Base-by-base conservation (phyloP, 2,888 invertebrate species). In the Apodemia duryi region DNA sequence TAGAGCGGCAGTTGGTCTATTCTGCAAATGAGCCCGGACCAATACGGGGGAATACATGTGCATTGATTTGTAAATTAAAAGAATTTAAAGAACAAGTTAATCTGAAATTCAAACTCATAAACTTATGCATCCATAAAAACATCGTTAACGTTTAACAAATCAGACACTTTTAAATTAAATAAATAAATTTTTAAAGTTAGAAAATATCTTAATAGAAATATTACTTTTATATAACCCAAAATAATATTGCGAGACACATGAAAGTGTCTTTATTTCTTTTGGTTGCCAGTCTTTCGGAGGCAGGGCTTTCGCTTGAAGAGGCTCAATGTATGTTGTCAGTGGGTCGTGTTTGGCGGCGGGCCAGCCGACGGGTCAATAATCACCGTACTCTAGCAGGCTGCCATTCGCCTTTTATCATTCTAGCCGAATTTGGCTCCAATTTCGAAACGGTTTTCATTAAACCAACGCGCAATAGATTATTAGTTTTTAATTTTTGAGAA, bases 331-430 rank as follows among this genome's bases (percentile, higher is more conserved):
- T 61, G 61, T 65, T 65, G 65, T 65, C 65, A 65, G 49, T 51
- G 51, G 65, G 49, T 61, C 51, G 68, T 68, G 66, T 65, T 63
- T 68, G 68, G 68, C 68, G 61, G 41, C 11, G 60, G 38, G 62
- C 68, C 68, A 68, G 61, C 5, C 61, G 62, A 65, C 63, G 64
- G 64, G 61, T 68, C 68, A 66, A 68, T 68, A 66, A 66, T 66
- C 67, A 54, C 64, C 63, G 57, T 57, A 57, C 32, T 57, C 57
- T 35, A 57, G 57, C 57, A 29, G 57, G 9, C 57, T 35, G 57
- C 57, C 57, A 57, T 13, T 57, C 57, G 57, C 32, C 32, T 57
- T 57, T 32, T 57, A 57, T 57, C 57, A 35, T 57, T 6, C 29
- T 9, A 57, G 32, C 32, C 57, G 57, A 32, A 32, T 10, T 29